These are phyloP conservation scores for Alosa sapidissima DNA, from an alignment of 2,797 vertebrate species.

Conservation along the genomic window DNA sequence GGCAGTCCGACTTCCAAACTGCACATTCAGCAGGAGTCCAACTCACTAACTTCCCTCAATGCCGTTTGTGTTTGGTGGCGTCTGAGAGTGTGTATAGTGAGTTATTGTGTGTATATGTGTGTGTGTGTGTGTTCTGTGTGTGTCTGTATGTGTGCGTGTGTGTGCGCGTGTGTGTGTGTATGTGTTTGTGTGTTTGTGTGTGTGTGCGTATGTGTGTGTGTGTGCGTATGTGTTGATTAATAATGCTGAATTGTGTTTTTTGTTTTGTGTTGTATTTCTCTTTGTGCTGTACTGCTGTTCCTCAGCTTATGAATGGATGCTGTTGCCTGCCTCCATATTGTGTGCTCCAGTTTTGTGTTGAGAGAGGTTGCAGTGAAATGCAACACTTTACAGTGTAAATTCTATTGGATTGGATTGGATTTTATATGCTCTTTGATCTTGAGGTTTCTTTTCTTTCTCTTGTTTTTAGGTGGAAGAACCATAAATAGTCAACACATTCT, in stretches of 20 bases:
- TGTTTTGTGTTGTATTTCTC: neutral
- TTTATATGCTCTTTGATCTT: too few species aligned
- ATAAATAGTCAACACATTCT: too few species aligned
- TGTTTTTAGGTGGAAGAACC: too few species aligned
- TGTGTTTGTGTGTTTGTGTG: neutral
- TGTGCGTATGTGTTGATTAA: neutral
- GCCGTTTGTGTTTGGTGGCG: slow-evolving; percentile 11
- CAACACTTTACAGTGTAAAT: neutral
- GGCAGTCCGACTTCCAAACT: neutral
- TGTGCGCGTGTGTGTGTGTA: neutral
- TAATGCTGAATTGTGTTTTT: neutral
- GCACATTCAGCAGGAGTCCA: slow-evolving; percentile 16
- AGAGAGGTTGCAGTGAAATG: neutral
- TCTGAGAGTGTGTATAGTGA: slow-evolving; percentile 11
- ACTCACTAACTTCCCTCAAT: neutral
- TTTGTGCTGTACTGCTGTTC: neutral
- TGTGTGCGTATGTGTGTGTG: neutral
- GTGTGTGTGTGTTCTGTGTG: slow-evolving; percentile 9
- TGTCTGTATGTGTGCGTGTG: neutral
- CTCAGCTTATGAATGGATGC: neutral
- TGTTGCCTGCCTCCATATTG: neutral
- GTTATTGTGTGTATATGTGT: neutral
- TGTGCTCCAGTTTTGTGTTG: neutral
- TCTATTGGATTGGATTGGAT: neutral
- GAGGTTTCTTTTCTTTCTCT: too few species aligned